These are phyloP conservation scores for Sicus ferrugineus DNA, from an alignment of 2,888 invertebrate species.

Conservation along the genomic window DNA sequence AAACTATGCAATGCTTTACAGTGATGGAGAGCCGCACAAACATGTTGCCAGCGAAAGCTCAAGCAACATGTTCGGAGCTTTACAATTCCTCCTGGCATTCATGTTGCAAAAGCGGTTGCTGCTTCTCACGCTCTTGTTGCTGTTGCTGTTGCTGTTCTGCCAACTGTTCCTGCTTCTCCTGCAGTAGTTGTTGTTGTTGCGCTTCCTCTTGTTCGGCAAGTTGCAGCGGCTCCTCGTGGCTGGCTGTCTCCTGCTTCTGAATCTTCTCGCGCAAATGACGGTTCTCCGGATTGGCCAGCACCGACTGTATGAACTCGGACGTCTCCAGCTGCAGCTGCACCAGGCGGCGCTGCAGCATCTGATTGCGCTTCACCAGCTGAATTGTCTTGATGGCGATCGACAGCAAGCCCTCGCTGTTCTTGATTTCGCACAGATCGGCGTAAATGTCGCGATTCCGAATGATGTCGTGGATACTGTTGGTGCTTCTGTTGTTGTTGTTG, in stretches of 20 bases:
- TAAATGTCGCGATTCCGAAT: slow-evolving; percentile 17
- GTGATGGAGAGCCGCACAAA: too few relatives aligned
- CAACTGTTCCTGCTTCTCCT: background rate
- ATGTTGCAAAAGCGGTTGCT: too few relatives aligned
- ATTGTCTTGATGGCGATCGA: slow-evolving; percentile 73
- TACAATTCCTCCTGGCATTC: too few relatives aligned
- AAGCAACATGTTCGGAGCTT: background rate
- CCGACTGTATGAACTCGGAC: slow-evolving; percentile 69
- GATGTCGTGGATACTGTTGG: background rate
- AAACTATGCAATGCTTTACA: background rate
- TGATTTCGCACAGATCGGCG: slow-evolving; percentile 39
- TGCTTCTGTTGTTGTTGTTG: slow-evolving; percentile 18
- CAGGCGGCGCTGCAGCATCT: slow-evolving; percentile 70
- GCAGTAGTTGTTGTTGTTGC: background rate
- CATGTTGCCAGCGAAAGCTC: too few relatives aligned
- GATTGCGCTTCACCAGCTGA: slow-evolving; percentile 71
- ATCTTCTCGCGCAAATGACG: slow-evolving; percentile 55
- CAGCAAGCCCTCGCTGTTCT: slow-evolving; percentile 66
- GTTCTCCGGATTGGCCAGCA: slow-evolving; percentile 67
- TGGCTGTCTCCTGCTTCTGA: slow-evolving; percentile 39
- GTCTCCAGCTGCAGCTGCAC: slow-evolving; percentile 71
- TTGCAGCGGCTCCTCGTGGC: background rate
- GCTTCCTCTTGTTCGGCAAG: background rate
- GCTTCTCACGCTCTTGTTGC: background rate
- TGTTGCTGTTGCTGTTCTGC: background rate